phyloP scores from a whole-genome alignment of 2,797 vertebrate species.

The Pitangus sulphuratus region DNA sequence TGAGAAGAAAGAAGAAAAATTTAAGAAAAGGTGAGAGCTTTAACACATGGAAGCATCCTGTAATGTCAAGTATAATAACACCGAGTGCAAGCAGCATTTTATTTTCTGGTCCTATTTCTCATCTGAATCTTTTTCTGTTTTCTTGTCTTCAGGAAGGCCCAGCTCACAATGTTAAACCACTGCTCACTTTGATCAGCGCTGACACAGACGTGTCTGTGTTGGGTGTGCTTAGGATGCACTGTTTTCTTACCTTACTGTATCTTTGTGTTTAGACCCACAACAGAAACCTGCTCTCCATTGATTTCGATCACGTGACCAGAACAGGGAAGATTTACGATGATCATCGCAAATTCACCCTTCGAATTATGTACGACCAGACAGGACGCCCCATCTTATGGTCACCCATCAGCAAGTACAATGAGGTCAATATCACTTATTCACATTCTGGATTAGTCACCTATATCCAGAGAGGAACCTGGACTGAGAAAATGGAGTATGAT shows the following conservation, averaged over 20 bases:
- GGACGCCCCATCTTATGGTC: constrained; percentile 94
- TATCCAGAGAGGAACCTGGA: constrained; percentile 96
- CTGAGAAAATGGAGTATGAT: constrained; percentile 95
- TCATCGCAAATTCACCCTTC: constrained; percentile 96
- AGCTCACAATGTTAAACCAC: background rate
- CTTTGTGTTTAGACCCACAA: constrained; percentile 88
- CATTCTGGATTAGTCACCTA: constrained; percentile 86
- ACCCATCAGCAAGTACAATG: constrained; percentile 94
- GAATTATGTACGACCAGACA: constrained; percentile 92
- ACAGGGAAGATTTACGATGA: constrained; percentile 98
- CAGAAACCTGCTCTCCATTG: constrained; percentile 96
- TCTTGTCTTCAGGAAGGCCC: background rate
- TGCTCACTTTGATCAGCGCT: background rate
- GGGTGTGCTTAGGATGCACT: background rate
- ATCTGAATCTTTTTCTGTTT: background rate
- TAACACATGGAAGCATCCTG: background rate
- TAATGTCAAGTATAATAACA: background rate
- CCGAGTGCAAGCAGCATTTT: background rate
- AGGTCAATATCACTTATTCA: constrained; percentile 95
- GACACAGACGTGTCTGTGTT: background rate
- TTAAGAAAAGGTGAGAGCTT: background rate
- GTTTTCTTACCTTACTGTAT: background rate
- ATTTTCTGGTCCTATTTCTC: background rate
- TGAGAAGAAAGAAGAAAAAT: background rate
- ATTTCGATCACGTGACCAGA: constrained; percentile 92